Evolutionary conservation across 2,797 vertebrate genomes (phyloP), one percentile per base, ranked within the genome.

Genomic region (Psittacula echo): DNA sequence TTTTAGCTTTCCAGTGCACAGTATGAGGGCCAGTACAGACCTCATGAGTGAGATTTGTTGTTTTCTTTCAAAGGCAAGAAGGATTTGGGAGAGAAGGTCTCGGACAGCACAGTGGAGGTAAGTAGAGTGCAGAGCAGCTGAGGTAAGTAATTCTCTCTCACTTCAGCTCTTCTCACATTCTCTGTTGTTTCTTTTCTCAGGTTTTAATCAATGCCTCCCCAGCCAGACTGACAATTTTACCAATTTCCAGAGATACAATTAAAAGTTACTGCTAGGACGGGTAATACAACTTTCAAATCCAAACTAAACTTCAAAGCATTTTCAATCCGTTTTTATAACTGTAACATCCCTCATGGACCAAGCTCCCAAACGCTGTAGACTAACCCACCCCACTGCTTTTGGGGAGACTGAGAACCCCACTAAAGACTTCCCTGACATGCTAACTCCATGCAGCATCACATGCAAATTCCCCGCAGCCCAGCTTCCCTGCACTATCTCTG

Each of bases 51-150:
- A 96, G 48, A 68, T n/a, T 15, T 37, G 93, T 66, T 96, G 39
- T 95, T 98, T 98, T 98, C 53, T 97, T 93, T 98, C 96, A 97
- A 98, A 99, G 99, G 98, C 97, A 99, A 99, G 96, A 99, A 98
- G 96, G 99, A 99, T 93, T 95, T 97, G 23, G 98, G 98, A 10
- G 99, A 99, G 97, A 99, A 98, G 98, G 98, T 98, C 2, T 97
- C 98, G 80, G 99, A 99, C 98, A 99, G 98, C 98, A 98, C 98
- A 92, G 98, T 99, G 95, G 99, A 99, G 99, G 99, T 99, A 98
- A 99, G 99, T 99, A 98, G 97, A 97, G 94, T 94, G 97, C 97
- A 95, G 97, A 97, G 96, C 82, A 77, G 95, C 96, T 97, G 97
- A 98, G 98, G 98, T 98, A 98, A 98, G 98, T 98, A 97, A 93